These are phyloP conservation scores for Sanderia malayensis DNA, from an alignment of 30 jellyfish, hydroid and myxozoan genomes.

Conservation along the genomic window DNA sequence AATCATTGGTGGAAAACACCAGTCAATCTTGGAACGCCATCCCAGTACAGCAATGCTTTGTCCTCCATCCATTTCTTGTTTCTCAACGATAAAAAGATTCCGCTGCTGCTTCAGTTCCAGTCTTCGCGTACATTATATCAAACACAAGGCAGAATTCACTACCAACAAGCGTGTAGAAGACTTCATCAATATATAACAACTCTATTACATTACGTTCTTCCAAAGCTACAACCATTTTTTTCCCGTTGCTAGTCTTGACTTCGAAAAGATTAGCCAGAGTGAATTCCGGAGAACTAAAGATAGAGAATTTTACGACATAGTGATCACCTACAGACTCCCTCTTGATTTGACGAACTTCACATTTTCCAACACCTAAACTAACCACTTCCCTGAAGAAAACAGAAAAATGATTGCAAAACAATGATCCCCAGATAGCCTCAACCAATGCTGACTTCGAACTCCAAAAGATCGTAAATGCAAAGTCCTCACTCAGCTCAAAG, in stretches of 20 bases:
- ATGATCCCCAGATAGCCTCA: constrained; percentile 29
- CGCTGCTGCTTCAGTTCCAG: constrained; percentile 30
- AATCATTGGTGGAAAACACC: constrained; percentile 9
- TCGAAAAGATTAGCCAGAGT: constrained; percentile 9
- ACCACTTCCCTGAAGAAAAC: constrained; percentile 15
- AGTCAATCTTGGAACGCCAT: constrained; percentile 9
- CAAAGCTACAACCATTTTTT: constrained; percentile 10
- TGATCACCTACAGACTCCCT: neutral
- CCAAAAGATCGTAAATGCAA: constrained; percentile 5
- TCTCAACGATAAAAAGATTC: constrained; percentile 30
- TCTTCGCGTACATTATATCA: constrained; percentile 38
- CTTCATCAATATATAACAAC: constrained; percentile 9
- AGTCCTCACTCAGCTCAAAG: constrained; percentile 1
- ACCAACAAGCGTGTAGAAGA: constrained; percentile 15
- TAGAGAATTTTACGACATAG: neutral
- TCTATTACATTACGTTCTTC: constrained; percentile 15
- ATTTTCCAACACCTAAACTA: constrained; percentile 8
- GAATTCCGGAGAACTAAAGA: neutral
- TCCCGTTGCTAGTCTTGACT: neutral
- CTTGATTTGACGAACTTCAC: neutral
- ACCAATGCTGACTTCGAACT: neutral
- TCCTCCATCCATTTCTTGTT: constrained; percentile 39
- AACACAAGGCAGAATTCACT: constrained; percentile 23
- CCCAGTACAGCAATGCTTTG: constrained; percentile 12
- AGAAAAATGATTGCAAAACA: constrained; percentile 10